Percentiles rank a stretch among this genome's conserved stretches.
These are phyloP conservation scores for Anguilla marmorata DNA, from an alignment of 2,797 vertebrate species.

Conservation along the genomic window DNA sequence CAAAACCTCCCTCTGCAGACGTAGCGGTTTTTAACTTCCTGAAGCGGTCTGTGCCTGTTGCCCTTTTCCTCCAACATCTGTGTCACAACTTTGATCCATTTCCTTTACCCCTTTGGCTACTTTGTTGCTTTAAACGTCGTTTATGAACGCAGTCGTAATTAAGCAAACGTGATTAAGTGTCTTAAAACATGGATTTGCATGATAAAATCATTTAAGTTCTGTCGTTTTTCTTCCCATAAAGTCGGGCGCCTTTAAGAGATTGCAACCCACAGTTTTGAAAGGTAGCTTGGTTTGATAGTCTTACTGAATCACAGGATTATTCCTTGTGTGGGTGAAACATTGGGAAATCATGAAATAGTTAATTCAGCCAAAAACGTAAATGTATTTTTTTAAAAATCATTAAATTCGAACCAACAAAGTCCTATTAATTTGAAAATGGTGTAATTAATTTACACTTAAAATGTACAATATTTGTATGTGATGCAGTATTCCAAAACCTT, in stretches of 20 bases:
- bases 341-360: no score
- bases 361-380: no score
- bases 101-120: neutral
- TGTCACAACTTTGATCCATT: neutral
- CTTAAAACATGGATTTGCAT: neutral
- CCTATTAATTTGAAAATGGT: no score
- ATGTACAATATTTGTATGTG: no score
- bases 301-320: no score
- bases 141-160: no score
- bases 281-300: neutral
- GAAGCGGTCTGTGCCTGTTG: constrained; percentile 38
- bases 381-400: no score
- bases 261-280: neutral
- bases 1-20: constrained; percentile 63
- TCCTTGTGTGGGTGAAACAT: no score
- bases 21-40: constrained; percentile 72
- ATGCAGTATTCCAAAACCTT: no score
- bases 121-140: neutral
- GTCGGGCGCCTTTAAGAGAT: neutral
- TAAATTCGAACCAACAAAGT: no score
- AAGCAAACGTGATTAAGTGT: neutral
- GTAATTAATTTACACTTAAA: no score
- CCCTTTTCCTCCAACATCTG: constrained; percentile 17
- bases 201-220: neutral
- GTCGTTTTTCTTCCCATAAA: neutral